phyloP scores from a whole-genome alignment of 2,797 vertebrate species.

The Caiman crocodilus region DNA sequence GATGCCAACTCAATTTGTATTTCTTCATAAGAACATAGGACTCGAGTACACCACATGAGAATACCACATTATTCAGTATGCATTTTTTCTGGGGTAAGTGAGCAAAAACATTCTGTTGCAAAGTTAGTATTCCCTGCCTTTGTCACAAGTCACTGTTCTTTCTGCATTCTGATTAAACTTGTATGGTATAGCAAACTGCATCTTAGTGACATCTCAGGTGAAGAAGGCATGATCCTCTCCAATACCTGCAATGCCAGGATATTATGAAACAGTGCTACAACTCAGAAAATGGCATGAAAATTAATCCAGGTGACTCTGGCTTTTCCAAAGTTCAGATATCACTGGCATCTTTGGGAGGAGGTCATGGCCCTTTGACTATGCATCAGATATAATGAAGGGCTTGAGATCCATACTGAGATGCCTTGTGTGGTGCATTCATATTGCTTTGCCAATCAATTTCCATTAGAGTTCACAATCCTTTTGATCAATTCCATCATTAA shows the following conservation, averaged over 20 bases:
- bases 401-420: background rate
- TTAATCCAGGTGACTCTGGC: background rate
- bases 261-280: background rate
- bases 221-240: rapidly evolving
- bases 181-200: rapidly evolving
- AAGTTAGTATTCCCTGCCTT: background rate
- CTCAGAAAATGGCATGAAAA: background rate
- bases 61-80: rapidly evolving
- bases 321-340: background rate
- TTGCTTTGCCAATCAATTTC: conserved; percentile 56
- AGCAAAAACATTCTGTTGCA: background rate
- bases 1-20: background rate
- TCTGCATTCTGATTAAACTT: background rate
- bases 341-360: background rate
- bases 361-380: background rate
- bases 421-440: conserved; percentile 26
- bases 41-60: background rate
- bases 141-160: rapidly evolving
- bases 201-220: background rate
- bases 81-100: rapidly evolving
- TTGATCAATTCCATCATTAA: conserved; percentile 73
- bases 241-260: background rate
- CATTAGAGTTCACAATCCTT: conserved; percentile 65
- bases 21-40: rapidly evolving
- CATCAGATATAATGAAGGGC: conserved; percentile 39